Evolutionary conservation across 2,888 invertebrate genomes (phyloP).

Genomic region (Minunthozetes semirufus): DNA sequence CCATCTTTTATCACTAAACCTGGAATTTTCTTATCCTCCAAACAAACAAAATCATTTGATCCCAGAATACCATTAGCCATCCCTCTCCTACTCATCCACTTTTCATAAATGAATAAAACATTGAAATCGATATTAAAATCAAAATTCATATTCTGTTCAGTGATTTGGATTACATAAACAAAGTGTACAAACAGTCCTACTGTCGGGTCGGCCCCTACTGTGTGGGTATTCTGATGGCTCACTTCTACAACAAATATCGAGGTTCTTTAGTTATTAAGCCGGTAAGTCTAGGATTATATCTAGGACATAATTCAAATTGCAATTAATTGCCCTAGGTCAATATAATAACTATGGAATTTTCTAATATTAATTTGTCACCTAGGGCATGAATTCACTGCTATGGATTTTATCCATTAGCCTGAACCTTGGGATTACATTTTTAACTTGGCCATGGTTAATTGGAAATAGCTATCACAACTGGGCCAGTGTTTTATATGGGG

Average conservation of each 20-base stretch:
- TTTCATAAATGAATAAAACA: no score
- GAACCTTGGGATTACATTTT: conserved; percentile 17
- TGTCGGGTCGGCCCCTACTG: conserved; percentile 40
- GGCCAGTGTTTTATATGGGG: conserved; percentile 44
- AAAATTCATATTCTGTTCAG: not conserved
- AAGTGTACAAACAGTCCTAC: conserved; percentile 36
- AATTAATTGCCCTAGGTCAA: no score
- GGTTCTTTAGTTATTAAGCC: conserved; percentile 20
- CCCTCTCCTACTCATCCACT: no score
- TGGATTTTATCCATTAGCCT: not conserved
- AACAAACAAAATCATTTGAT: no score
- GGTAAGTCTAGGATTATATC: conserved; percentile 9
- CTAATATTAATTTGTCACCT: no score
- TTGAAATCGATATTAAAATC: no score
- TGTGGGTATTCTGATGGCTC: conserved; percentile 40
- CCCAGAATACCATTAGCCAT: no score
- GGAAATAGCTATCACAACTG: conserved; percentile 24
- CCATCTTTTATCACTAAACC: no score
- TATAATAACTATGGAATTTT: no score
- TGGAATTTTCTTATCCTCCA: not conserved
- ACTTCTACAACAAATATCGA: conserved; percentile 32
- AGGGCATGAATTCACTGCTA: not conserved
- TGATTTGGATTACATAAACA: conserved; percentile 34
- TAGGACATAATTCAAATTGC: not conserved
- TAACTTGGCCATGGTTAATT: conserved; percentile 33